phyloP scores from a whole-genome alignment of 2,797 vertebrate genomes.

The Amblyraja radiata region DNA sequence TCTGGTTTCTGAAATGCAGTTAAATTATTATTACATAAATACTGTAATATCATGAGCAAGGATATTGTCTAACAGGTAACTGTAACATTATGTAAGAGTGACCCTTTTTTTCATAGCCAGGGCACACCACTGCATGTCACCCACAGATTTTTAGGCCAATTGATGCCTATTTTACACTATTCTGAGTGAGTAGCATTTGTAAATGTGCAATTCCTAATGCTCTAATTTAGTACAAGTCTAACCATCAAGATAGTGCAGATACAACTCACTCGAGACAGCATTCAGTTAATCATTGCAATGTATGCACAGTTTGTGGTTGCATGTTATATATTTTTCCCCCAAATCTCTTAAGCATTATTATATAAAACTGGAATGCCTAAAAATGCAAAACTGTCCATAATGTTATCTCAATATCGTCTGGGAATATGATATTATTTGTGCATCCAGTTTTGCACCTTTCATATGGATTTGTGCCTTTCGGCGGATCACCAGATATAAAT shows the following conservation, averaged over 20 bases:
- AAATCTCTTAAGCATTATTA: background rate
- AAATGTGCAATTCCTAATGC: background rate
- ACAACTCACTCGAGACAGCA: background rate
- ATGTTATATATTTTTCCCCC: background rate
- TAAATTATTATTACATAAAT: background rate
- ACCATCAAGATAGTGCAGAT: background rate
- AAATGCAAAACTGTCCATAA: background rate
- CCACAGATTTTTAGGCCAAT: background rate
- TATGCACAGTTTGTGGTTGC: background rate
- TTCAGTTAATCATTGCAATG: background rate
- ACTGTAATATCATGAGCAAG: background rate
- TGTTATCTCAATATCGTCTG: background rate
- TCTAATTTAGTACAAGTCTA: background rate
- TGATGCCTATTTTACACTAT: background rate
- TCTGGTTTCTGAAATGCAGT: background rate
- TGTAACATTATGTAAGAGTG: background rate
- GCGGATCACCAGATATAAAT: background rate
- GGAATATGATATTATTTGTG: background rate
- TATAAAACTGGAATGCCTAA: background rate
- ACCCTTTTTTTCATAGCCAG: background rate
- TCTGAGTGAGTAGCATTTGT: background rate
- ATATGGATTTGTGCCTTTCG: background rate
- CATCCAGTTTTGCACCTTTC: background rate
- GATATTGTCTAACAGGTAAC: background rate
- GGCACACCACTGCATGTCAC: background rate